A percentile compares a stretch with the other conserved stretches of the same genome.
phyloP scores from a whole-genome alignment of 2,797 vertebrate species.

The Thunnus albacares region DNA sequence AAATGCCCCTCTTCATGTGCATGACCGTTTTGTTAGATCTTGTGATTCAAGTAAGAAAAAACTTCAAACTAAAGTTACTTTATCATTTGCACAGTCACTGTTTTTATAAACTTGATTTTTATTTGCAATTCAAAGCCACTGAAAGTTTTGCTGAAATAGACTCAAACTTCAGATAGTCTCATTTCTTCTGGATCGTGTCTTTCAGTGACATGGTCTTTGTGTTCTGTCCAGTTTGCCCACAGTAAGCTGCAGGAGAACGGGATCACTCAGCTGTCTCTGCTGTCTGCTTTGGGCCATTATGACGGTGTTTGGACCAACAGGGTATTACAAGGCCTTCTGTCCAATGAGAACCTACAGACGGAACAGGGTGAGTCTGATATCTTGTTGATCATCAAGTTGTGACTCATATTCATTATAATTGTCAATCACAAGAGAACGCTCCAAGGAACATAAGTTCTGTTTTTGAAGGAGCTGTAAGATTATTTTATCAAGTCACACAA shows the following conservation, averaged over 20 bases:
- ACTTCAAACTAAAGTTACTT: neutral
- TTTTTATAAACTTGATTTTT: neutral
- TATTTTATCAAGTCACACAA: too few relatives aligned
- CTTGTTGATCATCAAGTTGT: too few relatives aligned
- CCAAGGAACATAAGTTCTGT: too few relatives aligned
- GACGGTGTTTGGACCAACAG: slow-evolving; percentile 91
- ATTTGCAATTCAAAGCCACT: neutral
- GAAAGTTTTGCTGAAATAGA: neutral
- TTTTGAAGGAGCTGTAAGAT: too few relatives aligned
- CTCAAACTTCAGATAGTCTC: neutral
- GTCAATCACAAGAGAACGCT: too few relatives aligned
- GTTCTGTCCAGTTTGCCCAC: slow-evolving; percentile 84
- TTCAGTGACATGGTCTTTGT: neutral
- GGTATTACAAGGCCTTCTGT: slow-evolving; percentile 89
- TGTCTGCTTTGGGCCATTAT: slow-evolving; percentile 88
- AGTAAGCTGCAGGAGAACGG: slow-evolving; percentile 90
- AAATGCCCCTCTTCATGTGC: neutral
- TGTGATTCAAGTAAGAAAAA: neutral
- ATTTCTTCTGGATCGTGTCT: neutral
- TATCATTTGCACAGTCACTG: neutral
- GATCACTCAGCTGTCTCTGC: slow-evolving; percentile 87
- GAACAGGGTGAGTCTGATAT: slow-evolving; percentile 85
- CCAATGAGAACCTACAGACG: slow-evolving; percentile 83
- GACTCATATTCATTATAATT: too few relatives aligned
- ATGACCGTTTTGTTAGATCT: neutral